Evolutionary conservation across 2,888 invertebrate species (phyloP).

Genomic region (Seira sanloemensis): DNA sequence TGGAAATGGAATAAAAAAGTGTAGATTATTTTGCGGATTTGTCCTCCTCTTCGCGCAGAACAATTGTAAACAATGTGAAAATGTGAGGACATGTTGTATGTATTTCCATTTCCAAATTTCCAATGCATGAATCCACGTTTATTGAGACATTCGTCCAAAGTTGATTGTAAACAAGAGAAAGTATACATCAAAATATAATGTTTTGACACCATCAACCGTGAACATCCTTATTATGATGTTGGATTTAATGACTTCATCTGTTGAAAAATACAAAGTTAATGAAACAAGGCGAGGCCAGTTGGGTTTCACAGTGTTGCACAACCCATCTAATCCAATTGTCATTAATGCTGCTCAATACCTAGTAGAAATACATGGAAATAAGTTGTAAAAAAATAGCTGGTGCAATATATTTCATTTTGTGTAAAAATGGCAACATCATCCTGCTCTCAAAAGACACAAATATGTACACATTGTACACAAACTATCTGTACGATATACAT

Average conservation of each 20-base stretch:
- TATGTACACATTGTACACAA: too few relatives aligned
- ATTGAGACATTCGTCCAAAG: too few relatives aligned
- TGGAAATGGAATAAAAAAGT: neutral
- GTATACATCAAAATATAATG: constrained; percentile 33
- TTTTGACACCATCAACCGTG: constrained; percentile 61
- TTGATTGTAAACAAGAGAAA: constrained; percentile 30
- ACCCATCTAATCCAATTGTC: too few relatives aligned
- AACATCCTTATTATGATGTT: constrained; percentile 36
- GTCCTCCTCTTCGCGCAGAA: neutral
- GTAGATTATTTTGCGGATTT: neutral
- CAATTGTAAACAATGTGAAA: neutral
- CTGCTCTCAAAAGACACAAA: too few relatives aligned
- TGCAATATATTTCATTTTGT: too few relatives aligned
- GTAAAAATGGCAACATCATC: too few relatives aligned
- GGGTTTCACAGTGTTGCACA: too few relatives aligned
- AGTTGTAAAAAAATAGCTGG: too few relatives aligned
- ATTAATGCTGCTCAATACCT: too few relatives aligned
- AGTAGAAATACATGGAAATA: too few relatives aligned
- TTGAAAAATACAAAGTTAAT: neutral
- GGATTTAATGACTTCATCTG: constrained; percentile 52
- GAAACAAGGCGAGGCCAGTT: too few relatives aligned
- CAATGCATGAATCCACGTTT: neutral
- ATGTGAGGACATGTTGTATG: neutral
- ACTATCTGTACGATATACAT: too few relatives aligned
- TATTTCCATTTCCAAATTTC: neutral